phyloP scores from a whole-genome alignment of 2,113 vertebrate species.

The Plecotus auritus region DNA sequence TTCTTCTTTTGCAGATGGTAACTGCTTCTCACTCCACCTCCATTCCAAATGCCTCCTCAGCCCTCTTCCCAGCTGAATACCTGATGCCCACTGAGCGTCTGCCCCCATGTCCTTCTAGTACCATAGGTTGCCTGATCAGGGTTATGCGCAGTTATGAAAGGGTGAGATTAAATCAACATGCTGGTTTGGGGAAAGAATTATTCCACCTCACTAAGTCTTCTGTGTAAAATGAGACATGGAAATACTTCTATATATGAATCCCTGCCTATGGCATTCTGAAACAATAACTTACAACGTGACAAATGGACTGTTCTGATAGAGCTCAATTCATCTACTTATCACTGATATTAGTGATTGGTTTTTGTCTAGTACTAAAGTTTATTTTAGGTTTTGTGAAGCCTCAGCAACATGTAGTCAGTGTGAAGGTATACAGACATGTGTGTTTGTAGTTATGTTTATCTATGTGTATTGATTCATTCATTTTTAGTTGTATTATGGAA shows the following conservation, averaged over 20 bases:
- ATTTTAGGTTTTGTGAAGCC: background rate
- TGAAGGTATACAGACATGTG: background rate
- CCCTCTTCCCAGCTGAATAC: background rate
- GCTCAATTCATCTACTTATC: background rate
- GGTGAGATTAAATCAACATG: background rate
- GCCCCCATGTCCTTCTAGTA: background rate
- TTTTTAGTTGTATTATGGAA: background rate
- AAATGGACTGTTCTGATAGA: background rate
- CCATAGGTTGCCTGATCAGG: background rate
- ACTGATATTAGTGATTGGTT: background rate
- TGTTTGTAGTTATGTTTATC: background rate
- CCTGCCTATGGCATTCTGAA: background rate
- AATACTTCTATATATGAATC: background rate
- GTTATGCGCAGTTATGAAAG: background rate
- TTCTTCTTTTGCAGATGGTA: background rate
- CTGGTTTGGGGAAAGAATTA: background rate
- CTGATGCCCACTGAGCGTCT: background rate
- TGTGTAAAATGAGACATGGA: background rate
- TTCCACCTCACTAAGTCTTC: background rate
- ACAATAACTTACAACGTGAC: background rate
- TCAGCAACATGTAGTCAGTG: background rate
- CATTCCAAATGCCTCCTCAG: background rate
- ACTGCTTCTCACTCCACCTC: background rate
- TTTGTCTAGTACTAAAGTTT: background rate
- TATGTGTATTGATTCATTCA: background rate